Base-by-base conservation (phyloP, 2,797 vertebrate species). In the Holocentrus rufus region DNA sequence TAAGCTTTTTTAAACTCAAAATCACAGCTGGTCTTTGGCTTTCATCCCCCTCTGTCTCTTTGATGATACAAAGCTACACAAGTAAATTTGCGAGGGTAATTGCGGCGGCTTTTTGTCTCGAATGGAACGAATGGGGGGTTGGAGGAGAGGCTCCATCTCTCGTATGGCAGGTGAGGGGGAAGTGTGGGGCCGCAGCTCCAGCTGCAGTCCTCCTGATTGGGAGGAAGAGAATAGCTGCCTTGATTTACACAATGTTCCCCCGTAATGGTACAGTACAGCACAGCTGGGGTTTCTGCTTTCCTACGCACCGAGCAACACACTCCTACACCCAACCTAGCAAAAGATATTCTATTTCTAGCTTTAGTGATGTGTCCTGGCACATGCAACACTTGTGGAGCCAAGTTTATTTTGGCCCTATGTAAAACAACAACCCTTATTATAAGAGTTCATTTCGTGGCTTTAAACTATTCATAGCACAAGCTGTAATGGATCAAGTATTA, bases 191-290 rank as follows among this genome's bases (percentile, higher is more conserved):
- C 25, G 55, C n/a, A 52, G 65, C 72, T 83, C 59, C 82, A 85
- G 81, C 87, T 86, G 84, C 72, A 83, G 56, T 30, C 14, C 20
- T 64, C 72, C 77, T 75, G 79, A 87, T 83, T 84, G 72, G 73
- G 42, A 77, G 39, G 25, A 62, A 62, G 76, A 84, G 61, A 85
- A 84, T 69, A 53, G 63, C 5, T 36, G 17, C 61, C 79, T 82
- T 87, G 64, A 89, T 83, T 85, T 81, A 71, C 71, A 77, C 54
- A 59, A 69, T 67, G 67, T 73, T 84, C 68, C 61, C 72, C 47
- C 59, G 1, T 23, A 46, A 67, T 64, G 65, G 27, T 71, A 78
- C 83, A 83, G 77, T 52, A 71, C 55, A 76, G 61, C 72, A 75
- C 80, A 84, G 83, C 79, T 85, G 80, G 77, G 42, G 50, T 57